These are phyloP conservation scores for Labia minor DNA, from an alignment of 2,888 invertebrate genomes.

Conservation along the genomic window DNA sequence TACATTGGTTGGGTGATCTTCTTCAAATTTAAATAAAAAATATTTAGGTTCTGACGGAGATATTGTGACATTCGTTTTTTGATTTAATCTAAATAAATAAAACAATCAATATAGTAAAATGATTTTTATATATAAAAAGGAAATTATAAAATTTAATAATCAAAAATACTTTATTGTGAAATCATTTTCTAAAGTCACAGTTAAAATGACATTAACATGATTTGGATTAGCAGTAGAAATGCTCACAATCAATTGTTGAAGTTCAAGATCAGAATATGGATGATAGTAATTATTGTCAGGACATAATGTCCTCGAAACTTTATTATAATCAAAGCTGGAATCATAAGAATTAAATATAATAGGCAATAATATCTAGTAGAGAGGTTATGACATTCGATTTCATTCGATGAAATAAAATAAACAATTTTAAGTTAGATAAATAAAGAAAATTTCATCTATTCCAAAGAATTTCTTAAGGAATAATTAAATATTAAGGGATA, in stretches of 20 bases:
- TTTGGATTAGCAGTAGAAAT: constrained; percentile 53
- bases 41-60: constrained; percentile 51
- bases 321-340: constrained; percentile 40
- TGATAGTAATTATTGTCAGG: constrained; percentile 44
- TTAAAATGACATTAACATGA: constrained; percentile 48
- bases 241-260: constrained; percentile 47
- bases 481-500: too few species aligned
- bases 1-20: constrained; percentile 39
- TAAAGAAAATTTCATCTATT: too few species aligned
- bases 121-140: constrained; percentile 22
- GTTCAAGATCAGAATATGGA: constrained; percentile 31
- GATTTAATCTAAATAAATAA: constrained; percentile 29
- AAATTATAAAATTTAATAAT: not conserved
- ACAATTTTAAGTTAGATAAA: too few species aligned
- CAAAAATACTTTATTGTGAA: constrained; percentile 37
- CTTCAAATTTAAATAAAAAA: constrained; percentile 46
- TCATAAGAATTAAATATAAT: not conserved
- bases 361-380: too few species aligned
- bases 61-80: constrained; percentile 31
- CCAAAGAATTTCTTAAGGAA: too few species aligned
- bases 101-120: not conserved
- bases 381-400: too few species aligned
- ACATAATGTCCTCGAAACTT: constrained; percentile 52
- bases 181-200: constrained; percentile 45
- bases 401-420: too few species aligned